These are phyloP conservation scores for Heteropelma amictum DNA, from an alignment of 2,888 invertebrate genomes.

Conservation along the genomic window DNA sequence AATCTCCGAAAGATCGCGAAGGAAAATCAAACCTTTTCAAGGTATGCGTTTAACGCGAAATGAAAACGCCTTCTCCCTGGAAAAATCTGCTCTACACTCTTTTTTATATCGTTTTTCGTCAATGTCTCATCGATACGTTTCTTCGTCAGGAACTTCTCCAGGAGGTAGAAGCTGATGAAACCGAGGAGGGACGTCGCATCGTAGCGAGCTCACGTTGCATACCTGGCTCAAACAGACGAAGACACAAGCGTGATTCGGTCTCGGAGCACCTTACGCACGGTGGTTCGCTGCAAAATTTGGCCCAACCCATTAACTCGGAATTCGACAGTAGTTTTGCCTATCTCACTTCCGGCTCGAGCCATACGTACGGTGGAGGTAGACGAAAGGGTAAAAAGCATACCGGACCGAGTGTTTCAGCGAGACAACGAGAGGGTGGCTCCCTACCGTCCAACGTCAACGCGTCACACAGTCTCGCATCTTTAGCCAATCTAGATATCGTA, in stretches of 20 bases:
- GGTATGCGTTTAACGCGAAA: slow-evolving; percentile 77
- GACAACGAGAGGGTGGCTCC: slow-evolving; percentile 84
- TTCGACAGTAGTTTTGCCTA: slow-evolving; percentile 74
- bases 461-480: slow-evolving; percentile 74
- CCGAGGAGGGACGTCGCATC: slow-evolving; percentile 76
- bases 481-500: slow-evolving; percentile 72
- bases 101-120: slow-evolving; percentile 6
- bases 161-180: slow-evolving; percentile 88
- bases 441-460: slow-evolving; percentile 81
- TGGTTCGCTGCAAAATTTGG: slow-evolving; percentile 81
- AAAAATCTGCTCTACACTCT: neutral
- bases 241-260: slow-evolving; percentile 78
- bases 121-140: too few species aligned
- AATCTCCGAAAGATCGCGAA: slow-evolving; percentile 88
- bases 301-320: slow-evolving; percentile 77
- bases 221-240: slow-evolving; percentile 75
- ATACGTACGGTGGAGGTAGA: slow-evolving; percentile 72
- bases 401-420: slow-evolving; percentile 76
- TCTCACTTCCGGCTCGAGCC: slow-evolving; percentile 71
- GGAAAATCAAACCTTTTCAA: slow-evolving; percentile 91
- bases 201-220: slow-evolving; percentile 73
- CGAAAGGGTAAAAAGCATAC: slow-evolving; percentile 72
- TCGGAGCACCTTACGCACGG: slow-evolving; percentile 80
- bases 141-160: slow-evolving; percentile 86
- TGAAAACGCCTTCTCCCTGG: neutral